A percentile compares a stretch with the other conserved stretches of the same genome.
Conservation (phyloP, 1,140 invertebrate species). For the Xylocopa sonorina region DNA sequence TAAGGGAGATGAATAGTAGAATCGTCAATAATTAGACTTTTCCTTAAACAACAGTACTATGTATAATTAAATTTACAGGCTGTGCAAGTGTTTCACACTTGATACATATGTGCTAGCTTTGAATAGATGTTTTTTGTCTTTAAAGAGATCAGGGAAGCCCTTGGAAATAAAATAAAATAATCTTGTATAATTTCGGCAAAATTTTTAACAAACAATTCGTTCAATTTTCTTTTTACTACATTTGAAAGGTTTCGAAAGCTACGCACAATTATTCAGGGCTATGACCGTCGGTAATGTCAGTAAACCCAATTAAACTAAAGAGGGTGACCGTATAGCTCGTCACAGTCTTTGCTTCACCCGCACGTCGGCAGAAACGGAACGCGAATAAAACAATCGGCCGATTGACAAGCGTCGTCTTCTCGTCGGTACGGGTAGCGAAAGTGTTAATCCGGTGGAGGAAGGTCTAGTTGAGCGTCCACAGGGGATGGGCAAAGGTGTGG, state of each 20-base stretch:
- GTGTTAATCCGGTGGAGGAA: slow-evolving; percentile 8
- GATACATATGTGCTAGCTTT: neutral
- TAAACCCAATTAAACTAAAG: too few relatives aligned
- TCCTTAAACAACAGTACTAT: slow-evolving; percentile 11
- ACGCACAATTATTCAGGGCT: too few relatives aligned
- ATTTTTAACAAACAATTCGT: too few relatives aligned
- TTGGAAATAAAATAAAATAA: too few relatives aligned
- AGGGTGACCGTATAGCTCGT: too few relatives aligned
- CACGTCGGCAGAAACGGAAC: neutral
- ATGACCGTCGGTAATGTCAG: too few relatives aligned
- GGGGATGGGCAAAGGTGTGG: neutral
- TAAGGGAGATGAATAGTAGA: slow-evolving; percentile 9
- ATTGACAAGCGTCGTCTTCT: neutral
- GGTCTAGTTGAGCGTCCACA: neutral
- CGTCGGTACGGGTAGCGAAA: neutral
- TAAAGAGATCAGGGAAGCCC: too few relatives aligned
- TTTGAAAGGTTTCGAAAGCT: too few relatives aligned
- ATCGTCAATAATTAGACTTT: slow-evolving; percentile 10
- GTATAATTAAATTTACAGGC: slow-evolving; percentile 28
- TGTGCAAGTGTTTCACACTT: neutral
- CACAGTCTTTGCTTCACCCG: too few relatives aligned
- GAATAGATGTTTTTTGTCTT: slow-evolving; percentile 6
- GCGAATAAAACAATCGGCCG: neutral
- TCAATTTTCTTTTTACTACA: too few relatives aligned
- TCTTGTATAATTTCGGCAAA: too few relatives aligned